Evolutionary conservation across 1,140 invertebrate species (phyloP), one percentile per base, ranked within the genome.

Genomic region (Bombus impatiens): DNA sequence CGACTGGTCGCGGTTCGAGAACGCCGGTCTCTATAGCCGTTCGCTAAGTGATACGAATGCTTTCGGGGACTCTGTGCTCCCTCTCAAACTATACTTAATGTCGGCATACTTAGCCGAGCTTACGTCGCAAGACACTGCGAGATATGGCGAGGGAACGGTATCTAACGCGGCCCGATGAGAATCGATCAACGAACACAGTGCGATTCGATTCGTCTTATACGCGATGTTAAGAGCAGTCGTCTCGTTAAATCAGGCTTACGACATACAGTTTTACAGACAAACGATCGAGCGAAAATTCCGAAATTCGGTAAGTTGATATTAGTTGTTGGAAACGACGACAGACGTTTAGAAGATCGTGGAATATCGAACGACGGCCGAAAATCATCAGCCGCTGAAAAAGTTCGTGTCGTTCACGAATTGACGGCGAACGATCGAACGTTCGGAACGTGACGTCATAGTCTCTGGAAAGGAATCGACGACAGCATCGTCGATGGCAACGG

Each of bases 31-130:
- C 77, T 18, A 6, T 10, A 28, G 25, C 62, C 3, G n/a, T 40
- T 6, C 35, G 85, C 89, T 94, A 94, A 94, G 91, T 93, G 92
- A 94, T 94, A 94, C 90, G 90, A 94, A 94, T 94, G 94, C 90
- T 92, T 90, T 89, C 88, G 59, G 87, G 90, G 90, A 88, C 89
- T 87, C 68, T 35, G 91, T 42, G 86, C 85, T 78, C 76, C 85
- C 82, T 88, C 90, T 91, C 93, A 93, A 94, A 93, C 93, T 92
- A 93, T 94, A 94, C 92, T 94, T 93, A 93, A 92, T 88, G 93
- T 86, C 86, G 86, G 87, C 89, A 92, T 88, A 90, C 83, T 32
- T 87, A 86, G 89, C 68, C 35, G 79, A 78, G 78, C 82, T 76
- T 70, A 74, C 25, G 40, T 67, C 44, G 71, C 72, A 18, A 68